Evolutionary conservation across 2,797 vertebrate species (phyloP).

Genomic region (Neopelma chrysocephalum): DNA sequence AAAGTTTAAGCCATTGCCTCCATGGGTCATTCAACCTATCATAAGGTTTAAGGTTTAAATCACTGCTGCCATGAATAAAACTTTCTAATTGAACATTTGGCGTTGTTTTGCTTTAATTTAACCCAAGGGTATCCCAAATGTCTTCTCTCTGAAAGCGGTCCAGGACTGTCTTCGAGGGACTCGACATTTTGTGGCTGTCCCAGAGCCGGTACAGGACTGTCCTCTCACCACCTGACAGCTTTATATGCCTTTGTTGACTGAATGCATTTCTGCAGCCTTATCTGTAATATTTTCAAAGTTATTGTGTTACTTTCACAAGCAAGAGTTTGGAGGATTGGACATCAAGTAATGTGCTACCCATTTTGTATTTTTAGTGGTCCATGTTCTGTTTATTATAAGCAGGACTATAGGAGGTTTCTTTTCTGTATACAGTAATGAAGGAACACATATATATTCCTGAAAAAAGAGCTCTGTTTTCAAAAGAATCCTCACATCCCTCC

Average conservation of each 20-base stretch:
- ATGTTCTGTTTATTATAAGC: not conserved
- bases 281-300: not conserved
- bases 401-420: not conserved
- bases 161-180: not conserved
- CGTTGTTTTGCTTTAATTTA: not conserved
- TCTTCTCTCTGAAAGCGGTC: not conserved
- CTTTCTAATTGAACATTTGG: not conserved
- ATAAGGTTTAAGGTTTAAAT: not conserved
- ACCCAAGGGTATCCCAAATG: not conserved
- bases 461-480: not conserved
- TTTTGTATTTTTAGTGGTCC: not conserved
- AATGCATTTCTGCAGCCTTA: not conserved
- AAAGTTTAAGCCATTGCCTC: fast-evolving
- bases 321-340: not conserved
- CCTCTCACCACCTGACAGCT: not conserved
- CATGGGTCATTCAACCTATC: not conserved
- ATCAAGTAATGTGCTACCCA: not conserved
- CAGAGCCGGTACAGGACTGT: not conserved
- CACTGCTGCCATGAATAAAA: not conserved
- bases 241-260: not conserved
- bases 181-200: not conserved
- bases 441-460: not conserved
- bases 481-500: not conserved
- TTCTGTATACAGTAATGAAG: not conserved
- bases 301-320: not conserved